Percentiles rank a stretch among this genome's conserved stretches.
Conservation (phyloP, 2,113 vertebrate species). For the Piaya cayana region DNA sequence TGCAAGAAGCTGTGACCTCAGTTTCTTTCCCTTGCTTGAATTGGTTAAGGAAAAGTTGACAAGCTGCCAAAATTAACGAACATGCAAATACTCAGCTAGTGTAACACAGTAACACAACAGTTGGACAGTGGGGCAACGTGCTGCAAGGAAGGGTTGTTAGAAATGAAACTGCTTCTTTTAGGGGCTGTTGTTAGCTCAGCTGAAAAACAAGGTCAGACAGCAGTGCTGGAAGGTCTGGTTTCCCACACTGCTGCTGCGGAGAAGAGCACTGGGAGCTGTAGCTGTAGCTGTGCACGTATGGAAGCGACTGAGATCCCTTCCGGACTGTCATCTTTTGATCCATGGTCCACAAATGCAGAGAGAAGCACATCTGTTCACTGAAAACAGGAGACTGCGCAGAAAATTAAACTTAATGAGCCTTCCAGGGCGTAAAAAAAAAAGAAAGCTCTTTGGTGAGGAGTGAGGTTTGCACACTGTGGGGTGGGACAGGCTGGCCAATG, state of each 20-base stretch:
- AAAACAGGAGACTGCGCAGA: background rate
- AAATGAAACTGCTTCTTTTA: background rate
- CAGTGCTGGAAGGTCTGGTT: background rate
- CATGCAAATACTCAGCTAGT: background rate
- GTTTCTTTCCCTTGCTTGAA: background rate
- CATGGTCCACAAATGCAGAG: background rate
- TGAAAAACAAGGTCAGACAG: background rate
- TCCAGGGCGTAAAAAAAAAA: background rate
- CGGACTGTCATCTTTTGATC: background rate
- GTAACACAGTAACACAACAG: accelerated
- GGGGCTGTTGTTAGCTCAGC: background rate
- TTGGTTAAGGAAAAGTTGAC: background rate
- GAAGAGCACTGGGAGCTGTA: background rate
- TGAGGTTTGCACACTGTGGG: background rate
- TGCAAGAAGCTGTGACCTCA: background rate
- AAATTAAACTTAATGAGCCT: background rate
- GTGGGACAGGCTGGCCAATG: background rate
- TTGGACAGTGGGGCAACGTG: background rate
- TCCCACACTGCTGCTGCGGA: background rate
- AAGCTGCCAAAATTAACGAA: background rate
- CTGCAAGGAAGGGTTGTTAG: background rate
- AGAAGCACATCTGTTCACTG: background rate
- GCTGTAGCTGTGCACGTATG: background rate
- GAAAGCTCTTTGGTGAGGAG: too few species aligned
- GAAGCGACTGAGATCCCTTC: background rate